Base-by-base conservation (phyloP, 2,888 invertebrate genomes). In the Lutraria lutraria region DNA sequence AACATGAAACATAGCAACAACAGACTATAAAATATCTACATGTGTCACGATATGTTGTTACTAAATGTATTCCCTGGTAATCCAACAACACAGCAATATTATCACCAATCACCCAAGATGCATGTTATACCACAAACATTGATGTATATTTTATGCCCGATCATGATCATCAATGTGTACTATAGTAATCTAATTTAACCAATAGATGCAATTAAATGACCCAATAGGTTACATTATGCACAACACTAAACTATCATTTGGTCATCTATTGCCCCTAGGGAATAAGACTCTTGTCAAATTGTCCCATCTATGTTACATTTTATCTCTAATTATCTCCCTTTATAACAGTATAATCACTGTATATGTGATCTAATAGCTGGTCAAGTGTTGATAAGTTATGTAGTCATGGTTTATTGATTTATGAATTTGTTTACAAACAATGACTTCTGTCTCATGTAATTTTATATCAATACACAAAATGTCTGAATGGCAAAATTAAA, bases 241-340 rank as follows among this genome's bases (percentile, higher is more conserved):
- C 63, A 68, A 68, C 25, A 25, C n/a, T 68, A 68, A 68, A 68
- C 63, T n/a, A 68, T 25, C 63, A 68, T 68, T 68, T 60, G 21
- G 76, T 79, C 76, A 68, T 25, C 63, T 25, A 25, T 68, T 60
- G 21, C 85, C 85, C 85, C 56, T 13, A 79, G 85, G 85, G 79
- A 43, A 13, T 16, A 3, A 80, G 76, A 76, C 25, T 29, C 34
- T 79, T 85, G 85, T 80, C 85, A 79, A 54, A 56, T 54, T 52
- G 85, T 85, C 85, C 54, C n/a, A 85, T 54, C 31, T 60, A 43
- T 60, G 21, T 80, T 6, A 79, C 21, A n/a, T 85, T 43, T 54
- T 54, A 53, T 54, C 76, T 54, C 52, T 52, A 31, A 21, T 84
- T 84, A 84, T 85, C 85, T 79, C 85, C 85, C 85, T 60, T 85